Percentiles rank a stretch among this genome's conserved stretches.
Conservation (phyloP, 2,888 invertebrate species). For the Cinara cedri region DNA sequence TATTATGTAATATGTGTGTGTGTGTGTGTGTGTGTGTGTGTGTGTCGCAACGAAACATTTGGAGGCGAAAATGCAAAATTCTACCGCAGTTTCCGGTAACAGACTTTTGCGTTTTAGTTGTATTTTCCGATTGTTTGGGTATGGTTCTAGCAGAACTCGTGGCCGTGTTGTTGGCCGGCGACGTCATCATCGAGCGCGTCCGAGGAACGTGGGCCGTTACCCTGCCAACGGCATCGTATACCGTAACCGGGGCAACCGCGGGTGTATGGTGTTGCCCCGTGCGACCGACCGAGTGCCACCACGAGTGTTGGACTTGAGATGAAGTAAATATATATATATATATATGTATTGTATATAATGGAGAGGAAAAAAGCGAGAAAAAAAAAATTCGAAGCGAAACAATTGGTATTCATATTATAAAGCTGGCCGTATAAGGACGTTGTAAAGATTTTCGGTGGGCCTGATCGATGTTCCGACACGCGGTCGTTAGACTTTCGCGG, state of each 20-base stretch:
- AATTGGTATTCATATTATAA: slow-evolving; percentile 28
- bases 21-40: too few species aligned
- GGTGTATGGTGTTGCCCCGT: slow-evolving; percentile 54
- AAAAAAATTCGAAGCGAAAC: slow-evolving; percentile 11
- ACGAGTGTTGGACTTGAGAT: slow-evolving; percentile 35
- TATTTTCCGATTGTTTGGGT: not conserved
- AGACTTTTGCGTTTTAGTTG: too few species aligned
- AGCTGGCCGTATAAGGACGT: not conserved
- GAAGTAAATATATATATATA: slow-evolving; percentile 24
- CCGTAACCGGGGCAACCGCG: slow-evolving; percentile 55
- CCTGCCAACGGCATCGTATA: slow-evolving; percentile 56
- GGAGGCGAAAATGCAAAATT: too few species aligned
- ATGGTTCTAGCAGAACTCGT: slow-evolving; percentile 32
- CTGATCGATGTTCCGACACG: not conserved
- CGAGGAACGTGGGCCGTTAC: slow-evolving; percentile 56
- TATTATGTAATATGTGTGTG: too few species aligned
- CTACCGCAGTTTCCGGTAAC: too few species aligned
- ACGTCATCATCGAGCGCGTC: slow-evolving; percentile 54
- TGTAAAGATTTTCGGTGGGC: not conserved
- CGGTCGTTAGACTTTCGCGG: too few species aligned
- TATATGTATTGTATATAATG: too few species aligned
- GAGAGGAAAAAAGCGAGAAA: not conserved
- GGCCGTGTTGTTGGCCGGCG: slow-evolving; percentile 51
- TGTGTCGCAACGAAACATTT: too few species aligned
- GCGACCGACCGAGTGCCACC: slow-evolving; percentile 45